Percentiles rank a stretch among this genome's conserved stretches.
Conservation (phyloP, 2,113 vertebrate genomes). For the Pampusana beccarii region DNA sequence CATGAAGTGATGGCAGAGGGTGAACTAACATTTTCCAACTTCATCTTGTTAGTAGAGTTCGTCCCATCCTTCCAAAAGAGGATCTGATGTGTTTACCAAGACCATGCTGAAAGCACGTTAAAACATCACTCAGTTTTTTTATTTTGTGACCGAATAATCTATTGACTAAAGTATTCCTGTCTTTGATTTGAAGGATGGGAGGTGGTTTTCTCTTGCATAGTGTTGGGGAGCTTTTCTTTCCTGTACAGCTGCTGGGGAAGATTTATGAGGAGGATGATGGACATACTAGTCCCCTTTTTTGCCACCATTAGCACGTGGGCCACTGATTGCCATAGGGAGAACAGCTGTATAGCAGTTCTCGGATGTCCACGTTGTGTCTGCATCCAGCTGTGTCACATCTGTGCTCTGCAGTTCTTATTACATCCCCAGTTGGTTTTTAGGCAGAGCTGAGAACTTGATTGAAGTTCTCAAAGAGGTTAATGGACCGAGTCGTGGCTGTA, state of each 20-base stretch:
- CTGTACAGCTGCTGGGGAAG: background rate
- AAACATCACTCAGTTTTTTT: background rate
- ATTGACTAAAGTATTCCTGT: background rate
- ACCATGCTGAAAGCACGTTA: background rate
- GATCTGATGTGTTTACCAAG: background rate
- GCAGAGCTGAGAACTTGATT: background rate
- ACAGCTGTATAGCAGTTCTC: background rate
- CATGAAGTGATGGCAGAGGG: conserved; percentile 28
- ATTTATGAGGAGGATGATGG: background rate
- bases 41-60: background rate
- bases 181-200: background rate
- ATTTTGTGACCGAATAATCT: background rate
- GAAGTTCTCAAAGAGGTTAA: background rate
- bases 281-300: background rate
- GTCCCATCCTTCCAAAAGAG: background rate
- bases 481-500: background rate
- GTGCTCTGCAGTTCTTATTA: background rate
- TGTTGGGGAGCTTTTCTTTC: background rate
- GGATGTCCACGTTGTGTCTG: background rate
- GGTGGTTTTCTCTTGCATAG: background rate
- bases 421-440: background rate
- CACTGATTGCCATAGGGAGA: background rate
- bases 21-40: conserved; percentile 23
- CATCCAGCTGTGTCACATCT: background rate
- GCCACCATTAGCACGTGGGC: fast-evolving